Percentiles rank a stretch among this genome's conserved stretches.
Conservation (phyloP, 2,888 invertebrate species). For the Buathra laborator region DNA sequence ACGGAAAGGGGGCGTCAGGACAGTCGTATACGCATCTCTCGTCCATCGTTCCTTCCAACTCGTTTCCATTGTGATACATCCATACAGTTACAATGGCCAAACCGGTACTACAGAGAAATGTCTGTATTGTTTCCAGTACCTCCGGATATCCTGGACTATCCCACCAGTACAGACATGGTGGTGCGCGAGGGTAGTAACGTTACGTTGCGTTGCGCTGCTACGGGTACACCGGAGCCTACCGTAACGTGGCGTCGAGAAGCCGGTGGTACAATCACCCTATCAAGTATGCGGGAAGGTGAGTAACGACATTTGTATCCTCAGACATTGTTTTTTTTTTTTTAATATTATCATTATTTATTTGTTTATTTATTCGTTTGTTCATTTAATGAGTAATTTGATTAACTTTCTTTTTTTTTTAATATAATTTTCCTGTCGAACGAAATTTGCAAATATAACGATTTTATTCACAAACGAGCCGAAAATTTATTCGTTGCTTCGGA, state of each 20-base stretch:
- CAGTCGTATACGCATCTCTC: constrained; percentile 29
- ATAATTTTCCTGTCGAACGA: background rate
- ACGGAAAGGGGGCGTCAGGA: constrained; percentile 23
- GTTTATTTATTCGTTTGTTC: constrained; percentile 1
- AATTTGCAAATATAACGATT: background rate
- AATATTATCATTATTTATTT: background rate
- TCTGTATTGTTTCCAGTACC: constrained; percentile 88
- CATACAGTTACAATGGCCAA: constrained; percentile 33
- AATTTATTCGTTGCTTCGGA: background rate
- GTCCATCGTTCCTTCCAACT: constrained; percentile 10
- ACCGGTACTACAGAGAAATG: constrained; percentile 43
- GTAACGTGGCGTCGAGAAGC: constrained; percentile 96
- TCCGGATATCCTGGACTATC: constrained; percentile 94
- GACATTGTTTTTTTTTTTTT: constrained; percentile 51
- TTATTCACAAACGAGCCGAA: background rate
- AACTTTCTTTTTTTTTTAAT: background rate
- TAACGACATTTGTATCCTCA: constrained; percentile 45
- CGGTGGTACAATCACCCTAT: constrained; percentile 87
- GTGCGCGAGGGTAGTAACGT: constrained; percentile 95
- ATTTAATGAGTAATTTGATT: too few species aligned
- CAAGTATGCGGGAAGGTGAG: constrained; percentile 81
- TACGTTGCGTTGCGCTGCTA: constrained; percentile 94
- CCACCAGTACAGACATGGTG: constrained; percentile 94
- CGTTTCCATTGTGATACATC: constrained; percentile 12
- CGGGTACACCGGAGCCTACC: constrained; percentile 93